Base-by-base conservation (phyloP, 2,888 invertebrate species). In the Schrankia costaestrigalis region DNA sequence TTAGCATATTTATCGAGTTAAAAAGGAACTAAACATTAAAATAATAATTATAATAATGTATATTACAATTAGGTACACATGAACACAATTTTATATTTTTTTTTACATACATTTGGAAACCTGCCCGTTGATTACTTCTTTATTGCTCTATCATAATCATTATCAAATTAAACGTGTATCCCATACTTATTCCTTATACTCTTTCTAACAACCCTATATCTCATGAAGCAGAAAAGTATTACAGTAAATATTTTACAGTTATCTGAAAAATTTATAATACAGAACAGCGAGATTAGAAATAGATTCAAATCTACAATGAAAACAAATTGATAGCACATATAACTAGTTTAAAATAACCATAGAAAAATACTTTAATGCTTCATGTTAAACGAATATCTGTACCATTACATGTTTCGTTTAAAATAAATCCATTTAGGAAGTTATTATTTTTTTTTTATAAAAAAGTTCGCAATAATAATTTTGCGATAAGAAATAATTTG, bases 171-270 rank as follows among this genome's bases (percentile, higher is more conserved):
- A 78, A 72, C 61, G 69, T 65, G 76, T 71, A 67, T 72, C 66
- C 76, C 76, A 73, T 79, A 81, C 75, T 81, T 83, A 84, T 76
- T 70, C 71, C 72, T 76, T 81, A 82, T 61, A 78, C 61, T 73
- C 72, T 56, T 62, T 63, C 82, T 84, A 84, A 80, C 77, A 71
- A 73, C 77, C 77, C 78, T 81, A 81, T 77, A 83, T 71, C 64
- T 78, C 84, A 85, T 85, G 85, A 85, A 85, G 85, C 85, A 85
- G 71, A 81, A 85, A 85, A 85, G 85, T 84, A 85, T 83, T 81
- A 78, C 65, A 78, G 69, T 78, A 69, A 73, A 75, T 73, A 78
- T 78, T 73, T 79, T 75, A 83, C 73, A 80, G 76, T 73, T 73
- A 78, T 73, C 73, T 60, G 56, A 73, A 76, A 71, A 78, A 72